A percentile compares a stretch with the other conserved stretches of the same genome.
phyloP scores from a whole-genome alignment of 1,140 invertebrate species.

The Microplitis mediator region DNA sequence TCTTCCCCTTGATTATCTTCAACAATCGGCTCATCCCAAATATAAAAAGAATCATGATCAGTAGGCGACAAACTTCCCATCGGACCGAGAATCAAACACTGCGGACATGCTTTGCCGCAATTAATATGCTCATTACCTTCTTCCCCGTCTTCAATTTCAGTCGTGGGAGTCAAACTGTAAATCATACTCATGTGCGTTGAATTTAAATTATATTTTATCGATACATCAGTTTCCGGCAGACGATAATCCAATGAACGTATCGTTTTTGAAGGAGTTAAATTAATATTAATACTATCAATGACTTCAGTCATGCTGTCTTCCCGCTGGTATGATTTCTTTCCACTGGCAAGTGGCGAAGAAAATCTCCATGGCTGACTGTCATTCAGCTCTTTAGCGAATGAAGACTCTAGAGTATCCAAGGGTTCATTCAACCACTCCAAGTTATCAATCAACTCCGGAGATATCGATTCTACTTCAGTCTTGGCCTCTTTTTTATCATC shows the following conservation, averaged over 20 bases:
- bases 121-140: constrained; percentile 21
- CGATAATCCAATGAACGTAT: constrained; percentile 11
- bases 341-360: constrained; percentile 12
- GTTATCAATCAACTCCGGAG: not conserved
- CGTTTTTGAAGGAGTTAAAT: constrained; percentile 43
- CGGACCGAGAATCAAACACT: not conserved
- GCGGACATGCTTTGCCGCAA: constrained; percentile 10
- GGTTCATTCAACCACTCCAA: constrained; percentile 7
- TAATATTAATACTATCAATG: constrained; percentile 44
- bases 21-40: constrained; percentile 29
- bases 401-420: not conserved
- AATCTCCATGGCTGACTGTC: constrained; percentile 13
- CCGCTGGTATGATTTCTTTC: constrained; percentile 13
- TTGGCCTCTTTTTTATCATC: constrained; percentile 10
- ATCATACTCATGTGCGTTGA: constrained; percentile 47
- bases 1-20: not conserved
- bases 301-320: constrained; percentile 49
- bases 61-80: not conserved
- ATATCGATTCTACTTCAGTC: constrained; percentile 18
- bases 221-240: constrained; percentile 39
- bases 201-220: constrained; percentile 50
- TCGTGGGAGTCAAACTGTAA: constrained; percentile 52
- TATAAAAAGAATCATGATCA: constrained; percentile 14
- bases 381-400: constrained; percentile 4
- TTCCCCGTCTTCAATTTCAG: constrained; percentile 26